Percentiles rank a stretch among this genome's conserved stretches.
Conservation (phyloP, 1,140 invertebrate genomes). For the Bombus turneri region DNA sequence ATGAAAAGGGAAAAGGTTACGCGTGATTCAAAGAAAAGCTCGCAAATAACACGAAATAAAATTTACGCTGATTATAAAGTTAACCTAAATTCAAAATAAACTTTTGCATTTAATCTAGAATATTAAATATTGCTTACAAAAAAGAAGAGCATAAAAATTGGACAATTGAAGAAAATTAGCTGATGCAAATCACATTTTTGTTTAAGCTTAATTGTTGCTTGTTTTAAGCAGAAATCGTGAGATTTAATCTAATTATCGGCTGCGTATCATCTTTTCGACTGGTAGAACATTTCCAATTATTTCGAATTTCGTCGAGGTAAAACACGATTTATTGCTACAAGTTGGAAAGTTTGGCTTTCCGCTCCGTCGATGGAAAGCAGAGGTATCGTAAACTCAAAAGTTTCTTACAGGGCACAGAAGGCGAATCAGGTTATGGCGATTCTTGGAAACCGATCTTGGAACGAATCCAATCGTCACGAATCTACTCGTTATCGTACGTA, state of each 20-base stretch:
- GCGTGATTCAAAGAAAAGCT: neutral
- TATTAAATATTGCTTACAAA: neutral
- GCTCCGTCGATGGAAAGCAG: neutral
- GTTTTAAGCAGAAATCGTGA: too few species aligned
- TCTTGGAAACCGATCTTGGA: conserved; percentile 2
- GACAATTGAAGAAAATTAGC: neutral
- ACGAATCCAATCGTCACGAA: neutral
- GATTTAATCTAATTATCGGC: too few species aligned
- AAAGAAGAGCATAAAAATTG: neutral
- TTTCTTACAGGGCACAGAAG: neutral
- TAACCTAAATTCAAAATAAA: neutral
- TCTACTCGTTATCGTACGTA: neutral
- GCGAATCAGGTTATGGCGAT: neutral
- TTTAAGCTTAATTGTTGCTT: too few species aligned
- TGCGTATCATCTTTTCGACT: neutral
- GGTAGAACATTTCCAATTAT: neutral
- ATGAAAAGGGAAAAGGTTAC: neutral
- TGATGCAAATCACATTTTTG: neutral
- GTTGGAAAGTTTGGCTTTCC: neutral
- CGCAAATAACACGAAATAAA: too few species aligned
- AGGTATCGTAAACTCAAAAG: neutral
- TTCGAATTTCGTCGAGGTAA: neutral
- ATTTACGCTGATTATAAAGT: too few species aligned
- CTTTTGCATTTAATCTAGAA: neutral
- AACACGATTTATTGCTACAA: neutral